phyloP scores from a whole-genome alignment of 2,797 vertebrate species.

The Rallus crepitans region DNA sequence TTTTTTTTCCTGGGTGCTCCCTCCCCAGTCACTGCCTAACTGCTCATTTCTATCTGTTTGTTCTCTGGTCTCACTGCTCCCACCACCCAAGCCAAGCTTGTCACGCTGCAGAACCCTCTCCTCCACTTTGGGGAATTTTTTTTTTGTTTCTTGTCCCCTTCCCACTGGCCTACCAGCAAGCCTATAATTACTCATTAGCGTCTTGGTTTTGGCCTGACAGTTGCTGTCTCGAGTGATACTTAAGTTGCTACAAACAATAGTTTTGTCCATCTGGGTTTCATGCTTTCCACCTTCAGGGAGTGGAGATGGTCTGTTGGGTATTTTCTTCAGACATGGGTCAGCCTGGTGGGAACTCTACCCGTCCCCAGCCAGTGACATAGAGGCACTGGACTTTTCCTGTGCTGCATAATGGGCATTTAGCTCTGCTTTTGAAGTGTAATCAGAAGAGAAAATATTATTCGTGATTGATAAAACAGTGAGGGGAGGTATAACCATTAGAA shows the following conservation, averaged over 20 bases:
- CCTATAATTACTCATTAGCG: background rate
- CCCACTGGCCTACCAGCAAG: background rate
- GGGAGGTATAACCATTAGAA: background rate
- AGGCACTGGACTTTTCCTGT: background rate
- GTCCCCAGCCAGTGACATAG: rapidly evolving
- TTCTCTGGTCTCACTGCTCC: background rate
- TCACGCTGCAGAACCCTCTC: background rate
- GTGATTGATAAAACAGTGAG: background rate
- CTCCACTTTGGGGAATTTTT: background rate
- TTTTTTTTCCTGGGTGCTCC: background rate
- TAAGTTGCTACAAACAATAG: background rate
- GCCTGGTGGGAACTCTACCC: background rate
- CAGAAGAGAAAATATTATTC: background rate
- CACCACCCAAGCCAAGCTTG: background rate
- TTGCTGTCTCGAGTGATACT: background rate
- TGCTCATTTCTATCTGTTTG: background rate
- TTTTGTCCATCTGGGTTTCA: background rate
- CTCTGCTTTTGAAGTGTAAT: background rate
- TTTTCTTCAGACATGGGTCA: background rate
- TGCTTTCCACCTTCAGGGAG: background rate
- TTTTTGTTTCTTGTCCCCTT: background rate
- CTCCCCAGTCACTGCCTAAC: background rate
- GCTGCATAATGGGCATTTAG: background rate
- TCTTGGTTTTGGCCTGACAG: background rate
- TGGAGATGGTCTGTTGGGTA: background rate